Evolutionary conservation across 2,888 invertebrate species (phyloP), one percentile per base, ranked within the genome.

Genomic region (Melieria crassipennis): DNA sequence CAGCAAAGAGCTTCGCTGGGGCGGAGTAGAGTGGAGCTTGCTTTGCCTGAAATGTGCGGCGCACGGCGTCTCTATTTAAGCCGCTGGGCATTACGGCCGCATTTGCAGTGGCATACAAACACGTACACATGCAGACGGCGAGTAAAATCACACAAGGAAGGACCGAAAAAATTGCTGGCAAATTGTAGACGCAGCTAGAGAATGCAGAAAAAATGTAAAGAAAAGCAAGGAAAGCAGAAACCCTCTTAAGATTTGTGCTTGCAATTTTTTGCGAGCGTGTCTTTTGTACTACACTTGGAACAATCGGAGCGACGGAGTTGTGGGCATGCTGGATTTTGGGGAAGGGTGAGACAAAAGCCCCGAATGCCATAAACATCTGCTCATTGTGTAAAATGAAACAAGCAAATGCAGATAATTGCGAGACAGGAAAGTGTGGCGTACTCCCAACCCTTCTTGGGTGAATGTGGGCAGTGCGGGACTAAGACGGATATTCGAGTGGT

Each of bases 261-360:
- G 70, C 65, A 71, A 73, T 73, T 71, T 73, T 73, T 73, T 73
- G 68, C 66, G 68, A 71, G 68, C 11, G 65, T 62, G 65, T 30
- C 30, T 30, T 30, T 30, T 30, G 30, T 30, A 2, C 30, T 30
- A 30, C 30, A 30, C 30, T 30, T 30, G 30, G 1, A 30, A 30
- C 30, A 30, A 30, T 30, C 30, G 30, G 30, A 2, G 30, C 30
- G 30, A 2, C 30, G 30, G 1, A 30, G 30, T 30, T 30, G 30
- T 30, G 30, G 30, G 30, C 30, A 30, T 30, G 30, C 3, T 30
- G 30, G 30, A 30, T 1, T 30, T 30, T 30, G 30, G 30, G 3
- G 3, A 30, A 30, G 30, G 30, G 30, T 30, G 30, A 30, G 30
- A 30, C 2, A 30, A 30, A 30, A 30, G 30, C 30, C 30, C 30